Conservation (phyloP, 1,140 invertebrate genomes). For the Platyscapa corneri region DNA sequence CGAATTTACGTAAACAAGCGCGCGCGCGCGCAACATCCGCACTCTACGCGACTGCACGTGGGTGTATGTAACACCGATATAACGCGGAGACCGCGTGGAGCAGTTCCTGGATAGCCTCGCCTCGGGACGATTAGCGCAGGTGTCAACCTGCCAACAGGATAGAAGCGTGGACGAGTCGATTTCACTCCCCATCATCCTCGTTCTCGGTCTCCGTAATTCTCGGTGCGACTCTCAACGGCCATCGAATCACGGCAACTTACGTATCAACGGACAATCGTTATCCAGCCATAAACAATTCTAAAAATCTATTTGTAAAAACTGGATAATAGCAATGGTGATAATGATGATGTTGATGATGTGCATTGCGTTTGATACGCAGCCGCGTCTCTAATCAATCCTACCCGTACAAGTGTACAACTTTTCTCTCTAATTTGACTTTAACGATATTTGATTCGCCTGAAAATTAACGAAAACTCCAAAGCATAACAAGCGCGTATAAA, state of each 20-base stretch:
- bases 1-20: no score
- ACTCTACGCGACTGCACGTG: background rate
- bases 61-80: conserved; percentile 51
- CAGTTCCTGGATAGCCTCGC: conserved; percentile 61
- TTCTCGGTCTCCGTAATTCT: background rate
- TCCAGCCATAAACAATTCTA: no score
- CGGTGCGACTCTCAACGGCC: background rate
- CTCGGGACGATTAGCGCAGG: conserved; percentile 63
- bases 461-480: background rate
- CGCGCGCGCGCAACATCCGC: background rate
- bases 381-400: no score
- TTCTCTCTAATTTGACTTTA: background rate
- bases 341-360: no score
- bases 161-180: conserved; percentile 40
- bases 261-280: no score
- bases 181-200: background rate
- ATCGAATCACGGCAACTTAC: background rate
- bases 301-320: no score
- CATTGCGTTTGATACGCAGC: no score
- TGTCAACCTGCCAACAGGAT: conserved; percentile 60
- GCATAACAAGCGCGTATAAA: background rate
- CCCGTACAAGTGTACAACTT: background rate
- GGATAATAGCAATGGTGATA: no score
- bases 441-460: background rate
- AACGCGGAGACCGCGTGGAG: conserved; percentile 50